These are phyloP conservation scores for Leptinotarsa texana DNA, from an alignment of 1,140 invertebrate genomes.

Conservation along the genomic window DNA sequence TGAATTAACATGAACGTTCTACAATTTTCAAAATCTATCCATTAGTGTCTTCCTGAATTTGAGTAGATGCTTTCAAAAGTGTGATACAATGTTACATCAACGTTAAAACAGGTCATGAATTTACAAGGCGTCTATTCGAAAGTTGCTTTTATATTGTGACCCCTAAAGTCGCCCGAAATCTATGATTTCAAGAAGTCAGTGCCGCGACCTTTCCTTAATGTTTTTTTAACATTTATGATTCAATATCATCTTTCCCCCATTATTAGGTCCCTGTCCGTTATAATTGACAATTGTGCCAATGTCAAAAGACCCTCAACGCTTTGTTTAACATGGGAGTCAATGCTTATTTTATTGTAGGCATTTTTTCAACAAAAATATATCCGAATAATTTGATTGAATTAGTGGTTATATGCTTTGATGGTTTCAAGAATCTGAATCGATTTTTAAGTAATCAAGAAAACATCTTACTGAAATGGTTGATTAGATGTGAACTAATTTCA, in stretches of 20 bases:
- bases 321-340: constrained; percentile 28
- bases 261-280: constrained; percentile 13
- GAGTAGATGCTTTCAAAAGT: too few relatives aligned
- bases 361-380: not conserved
- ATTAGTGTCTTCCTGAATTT: too few relatives aligned
- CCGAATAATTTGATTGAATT: not conserved
- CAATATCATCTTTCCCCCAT: not conserved
- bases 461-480: too few relatives aligned
- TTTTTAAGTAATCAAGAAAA: not conserved
- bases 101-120: too few relatives aligned
- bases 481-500: too few relatives aligned
- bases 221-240: not conserved
- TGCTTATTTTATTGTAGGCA: constrained; percentile 12
- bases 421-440: not conserved
- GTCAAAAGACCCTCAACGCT: constrained; percentile 26
- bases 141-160: too few relatives aligned
- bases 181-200: not conserved
- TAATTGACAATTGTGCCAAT: constrained; percentile 32
- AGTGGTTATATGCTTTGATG: not conserved
- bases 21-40: too few relatives aligned
- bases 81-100: too few relatives aligned
- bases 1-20: too few relatives aligned
- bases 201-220: not conserved
- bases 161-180: too few relatives aligned
- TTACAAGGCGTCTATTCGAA: too few relatives aligned